phyloP scores from a whole-genome alignment of 2,113 vertebrate genomes.

The Gavia stellata region DNA sequence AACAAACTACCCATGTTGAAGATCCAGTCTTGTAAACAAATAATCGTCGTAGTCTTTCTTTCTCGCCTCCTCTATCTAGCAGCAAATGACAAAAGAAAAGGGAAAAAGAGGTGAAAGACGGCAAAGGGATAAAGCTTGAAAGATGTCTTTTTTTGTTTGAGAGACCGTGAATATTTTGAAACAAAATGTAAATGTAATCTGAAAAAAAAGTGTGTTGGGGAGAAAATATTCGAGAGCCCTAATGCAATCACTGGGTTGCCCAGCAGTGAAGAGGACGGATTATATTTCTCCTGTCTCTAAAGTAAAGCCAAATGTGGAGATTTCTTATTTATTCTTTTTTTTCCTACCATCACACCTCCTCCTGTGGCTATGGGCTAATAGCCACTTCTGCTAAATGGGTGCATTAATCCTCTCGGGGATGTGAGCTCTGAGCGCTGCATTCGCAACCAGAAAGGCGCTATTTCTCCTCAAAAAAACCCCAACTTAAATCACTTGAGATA shows the following conservation, averaged over 20 bases:
- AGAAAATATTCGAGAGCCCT: background rate
- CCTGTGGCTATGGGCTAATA: background rate
- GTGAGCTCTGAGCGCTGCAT: background rate
- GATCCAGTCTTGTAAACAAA: background rate
- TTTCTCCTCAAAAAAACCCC: background rate
- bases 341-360: background rate
- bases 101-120: background rate
- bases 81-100: background rate
- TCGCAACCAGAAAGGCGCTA: background rate
- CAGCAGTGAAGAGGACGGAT: background rate
- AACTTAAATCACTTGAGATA: conserved; percentile 63
- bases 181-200: background rate
- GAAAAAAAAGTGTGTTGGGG: background rate
- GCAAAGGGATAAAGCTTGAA: background rate
- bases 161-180: background rate
- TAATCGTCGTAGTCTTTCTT: accelerated
- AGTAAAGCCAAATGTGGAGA: background rate
- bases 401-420: background rate
- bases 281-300: background rate
- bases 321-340: background rate
- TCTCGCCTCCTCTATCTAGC: background rate
- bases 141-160: background rate
- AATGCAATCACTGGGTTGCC: background rate
- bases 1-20: background rate
- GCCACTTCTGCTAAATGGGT: background rate